phyloP scores from a whole-genome alignment of 2,797 vertebrate genomes.

The Pseudochirops cupreus region DNA sequence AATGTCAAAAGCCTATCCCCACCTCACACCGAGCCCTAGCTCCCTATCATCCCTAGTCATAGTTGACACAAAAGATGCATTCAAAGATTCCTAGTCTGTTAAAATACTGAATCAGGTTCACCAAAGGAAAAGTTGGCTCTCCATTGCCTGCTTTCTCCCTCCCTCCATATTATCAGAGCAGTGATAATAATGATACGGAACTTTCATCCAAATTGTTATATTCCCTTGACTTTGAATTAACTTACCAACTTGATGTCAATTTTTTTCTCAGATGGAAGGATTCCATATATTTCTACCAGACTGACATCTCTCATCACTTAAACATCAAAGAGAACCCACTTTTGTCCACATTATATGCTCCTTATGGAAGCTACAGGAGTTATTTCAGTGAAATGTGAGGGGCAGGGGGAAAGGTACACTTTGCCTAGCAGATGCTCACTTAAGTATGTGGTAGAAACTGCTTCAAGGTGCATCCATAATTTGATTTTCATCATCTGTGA shows the following conservation, averaged over 20 bases:
- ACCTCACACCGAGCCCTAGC: accelerated
- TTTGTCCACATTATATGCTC: not conserved
- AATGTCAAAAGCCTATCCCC: not conserved
- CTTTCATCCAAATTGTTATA: slow-evolving; percentile 38
- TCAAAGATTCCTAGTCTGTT: slow-evolving; percentile 10
- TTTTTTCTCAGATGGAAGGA: not conserved
- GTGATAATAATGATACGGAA: not conserved
- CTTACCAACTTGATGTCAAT: slow-evolving; percentile 33
- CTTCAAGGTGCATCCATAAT: not conserved
- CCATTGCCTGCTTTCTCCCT: not conserved
- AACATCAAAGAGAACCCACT: not conserved
- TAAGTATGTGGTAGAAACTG: slow-evolving; percentile 24
- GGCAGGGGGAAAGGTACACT: not conserved
- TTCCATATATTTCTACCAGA: slow-evolving; percentile 42
- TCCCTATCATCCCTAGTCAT: not conserved
- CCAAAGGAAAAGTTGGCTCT: not conserved
- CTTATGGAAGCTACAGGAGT: not conserved
- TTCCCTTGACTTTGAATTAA: slow-evolving; percentile 40
- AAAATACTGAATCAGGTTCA: slow-evolving; percentile 49
- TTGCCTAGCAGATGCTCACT: not conserved
- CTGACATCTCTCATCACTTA: slow-evolving; percentile 27
- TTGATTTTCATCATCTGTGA: not conserved
- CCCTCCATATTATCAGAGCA: slow-evolving; percentile 6
- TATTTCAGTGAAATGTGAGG: slow-evolving; percentile 25
- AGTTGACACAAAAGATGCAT: slow-evolving; percentile 34